Percentiles rank a stretch among this genome's conserved stretches.
Evolutionary conservation across 1,140 invertebrate genomes (phyloP).

Genomic region (Eciton burchellii): DNA sequence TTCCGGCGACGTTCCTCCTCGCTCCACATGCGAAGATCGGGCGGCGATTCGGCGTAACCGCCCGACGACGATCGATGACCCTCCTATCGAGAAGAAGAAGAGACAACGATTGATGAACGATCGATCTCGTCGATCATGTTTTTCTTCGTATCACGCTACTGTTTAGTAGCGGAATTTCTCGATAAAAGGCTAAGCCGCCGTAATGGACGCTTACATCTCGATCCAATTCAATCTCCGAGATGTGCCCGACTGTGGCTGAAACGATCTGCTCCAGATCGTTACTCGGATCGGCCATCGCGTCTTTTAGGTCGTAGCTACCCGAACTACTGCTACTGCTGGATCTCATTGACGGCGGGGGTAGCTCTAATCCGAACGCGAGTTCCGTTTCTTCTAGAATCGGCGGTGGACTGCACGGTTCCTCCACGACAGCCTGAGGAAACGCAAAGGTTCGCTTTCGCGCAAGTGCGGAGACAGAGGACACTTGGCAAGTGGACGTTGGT

Average conservation of each 20-base stretch:
- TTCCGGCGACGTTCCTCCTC: conserved; percentile 88
- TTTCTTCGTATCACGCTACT: neutral
- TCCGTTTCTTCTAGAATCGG: conserved; percentile 81
- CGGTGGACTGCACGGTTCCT: conserved; percentile 81
- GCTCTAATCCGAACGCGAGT: conserved; percentile 73
- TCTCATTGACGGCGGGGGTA: conserved; percentile 77
- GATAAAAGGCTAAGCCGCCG: neutral
- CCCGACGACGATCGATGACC: conserved; percentile 91
- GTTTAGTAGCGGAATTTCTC: neutral
- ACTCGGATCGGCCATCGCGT: conserved; percentile 79
- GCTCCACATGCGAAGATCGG: conserved; percentile 88
- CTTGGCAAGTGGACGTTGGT: too few relatives aligned
- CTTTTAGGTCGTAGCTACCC: conserved; percentile 85
- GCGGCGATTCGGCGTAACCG: conserved; percentile 92
- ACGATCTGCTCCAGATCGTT: conserved; percentile 75
- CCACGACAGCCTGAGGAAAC: conserved; percentile 78
- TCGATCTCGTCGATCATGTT: neutral
- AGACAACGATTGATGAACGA: neutral
- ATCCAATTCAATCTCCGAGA: conserved; percentile 79
- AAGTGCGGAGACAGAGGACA: neutral
- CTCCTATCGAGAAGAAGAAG: conserved; percentile 72
- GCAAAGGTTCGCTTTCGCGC: neutral
- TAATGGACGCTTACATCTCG: conserved; percentile 77
- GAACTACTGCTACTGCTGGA: conserved; percentile 86
- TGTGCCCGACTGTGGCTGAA: conserved; percentile 71